phyloP scores from a whole-genome alignment of 2,888 invertebrate genomes.

The Drosophila nigricruria region DNA sequence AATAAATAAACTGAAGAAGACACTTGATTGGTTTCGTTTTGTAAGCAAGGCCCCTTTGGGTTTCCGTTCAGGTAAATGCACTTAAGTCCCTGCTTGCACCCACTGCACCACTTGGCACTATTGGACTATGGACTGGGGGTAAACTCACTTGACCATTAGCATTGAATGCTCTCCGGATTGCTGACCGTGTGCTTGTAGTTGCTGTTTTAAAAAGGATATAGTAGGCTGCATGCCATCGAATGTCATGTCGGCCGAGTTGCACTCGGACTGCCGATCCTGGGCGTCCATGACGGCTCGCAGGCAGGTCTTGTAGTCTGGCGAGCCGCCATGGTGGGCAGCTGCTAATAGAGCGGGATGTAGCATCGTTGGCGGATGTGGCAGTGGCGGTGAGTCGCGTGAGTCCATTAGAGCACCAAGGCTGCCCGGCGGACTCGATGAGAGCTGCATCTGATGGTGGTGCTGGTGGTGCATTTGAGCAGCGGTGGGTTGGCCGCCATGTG shows the following conservation, averaged over 20 bases:
- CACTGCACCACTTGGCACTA: conserved; percentile 36
- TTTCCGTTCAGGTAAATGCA: conserved; percentile 34
- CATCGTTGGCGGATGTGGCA: conserved; percentile 93
- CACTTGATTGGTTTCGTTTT: conserved; percentile 84
- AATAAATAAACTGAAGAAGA: conserved; percentile 80
- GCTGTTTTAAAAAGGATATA: conserved; percentile 95
- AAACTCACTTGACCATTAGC: conserved; percentile 74
- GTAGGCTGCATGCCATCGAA: conserved; percentile 97
- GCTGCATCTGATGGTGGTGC: conserved; percentile 80
- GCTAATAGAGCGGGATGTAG: conserved; percentile 94
- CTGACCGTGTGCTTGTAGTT: conserved; percentile 51
- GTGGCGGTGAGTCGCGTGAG: conserved; percentile 93
- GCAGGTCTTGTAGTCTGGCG: conserved; percentile 91
- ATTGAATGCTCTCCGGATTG: conserved; percentile 31
- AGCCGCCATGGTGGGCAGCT: conserved; percentile 92
- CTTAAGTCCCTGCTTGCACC: conserved; percentile 51
- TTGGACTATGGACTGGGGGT: conserved; percentile 34
- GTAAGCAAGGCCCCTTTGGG: conserved; percentile 60
- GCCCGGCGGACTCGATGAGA: conserved; percentile 87
- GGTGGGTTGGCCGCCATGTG: conserved; percentile 85
- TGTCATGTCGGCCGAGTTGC: conserved; percentile 94
- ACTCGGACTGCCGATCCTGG: conserved; percentile 94
- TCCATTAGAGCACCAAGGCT: conserved; percentile 87
- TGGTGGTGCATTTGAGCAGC: conserved; percentile 84
- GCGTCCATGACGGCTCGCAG: conserved; percentile 91